Conservation (phyloP, 2,797 vertebrate species). For the Gephyroberyx darwinii region DNA sequence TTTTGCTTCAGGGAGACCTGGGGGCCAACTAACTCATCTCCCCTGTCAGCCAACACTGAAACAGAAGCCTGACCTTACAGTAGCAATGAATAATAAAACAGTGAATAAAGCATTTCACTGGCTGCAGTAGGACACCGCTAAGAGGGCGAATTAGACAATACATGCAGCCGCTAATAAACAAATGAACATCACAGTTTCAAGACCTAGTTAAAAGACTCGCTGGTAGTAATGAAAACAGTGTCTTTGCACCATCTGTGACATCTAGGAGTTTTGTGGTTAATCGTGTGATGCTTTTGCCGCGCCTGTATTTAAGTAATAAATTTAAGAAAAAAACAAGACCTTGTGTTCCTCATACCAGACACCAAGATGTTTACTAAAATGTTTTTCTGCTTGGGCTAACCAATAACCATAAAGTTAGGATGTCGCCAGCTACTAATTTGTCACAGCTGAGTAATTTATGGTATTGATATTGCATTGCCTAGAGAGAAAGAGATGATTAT, state of each 20-base stretch:
- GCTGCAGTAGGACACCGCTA: not conserved
- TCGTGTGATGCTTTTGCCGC: not conserved
- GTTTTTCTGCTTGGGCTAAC: conserved; percentile 34
- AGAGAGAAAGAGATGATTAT: conserved; percentile 54
- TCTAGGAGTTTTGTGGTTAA: conserved; percentile 12
- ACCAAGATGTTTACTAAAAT: conserved; percentile 31
- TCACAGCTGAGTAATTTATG: conserved; percentile 54
- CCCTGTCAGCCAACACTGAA: conserved; percentile 39
- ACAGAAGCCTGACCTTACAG: conserved; percentile 42
- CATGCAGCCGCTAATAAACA: not conserved
- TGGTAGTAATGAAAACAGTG: no score
- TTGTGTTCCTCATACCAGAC: not conserved
- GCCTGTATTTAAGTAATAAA: not conserved
- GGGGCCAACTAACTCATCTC: conserved; percentile 27
- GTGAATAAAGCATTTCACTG: conserved; percentile 1
- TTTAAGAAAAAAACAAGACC: not conserved
- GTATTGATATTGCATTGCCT: conserved; percentile 60
- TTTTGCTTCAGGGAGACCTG: conserved; percentile 52
- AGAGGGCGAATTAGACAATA: not conserved
- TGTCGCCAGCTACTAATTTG: conserved; percentile 31
- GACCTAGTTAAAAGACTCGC: not conserved
- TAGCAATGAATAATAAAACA: conserved; percentile 29
- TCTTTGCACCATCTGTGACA: not conserved
- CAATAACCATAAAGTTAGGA: conserved; percentile 28
- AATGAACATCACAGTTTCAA: not conserved